A percentile compares a stretch with the other conserved stretches of the same genome.
These are phyloP conservation scores for Petrocephalus microphthalmus DNA, from an alignment of 2,113 vertebrate species.

Conservation along the genomic window DNA sequence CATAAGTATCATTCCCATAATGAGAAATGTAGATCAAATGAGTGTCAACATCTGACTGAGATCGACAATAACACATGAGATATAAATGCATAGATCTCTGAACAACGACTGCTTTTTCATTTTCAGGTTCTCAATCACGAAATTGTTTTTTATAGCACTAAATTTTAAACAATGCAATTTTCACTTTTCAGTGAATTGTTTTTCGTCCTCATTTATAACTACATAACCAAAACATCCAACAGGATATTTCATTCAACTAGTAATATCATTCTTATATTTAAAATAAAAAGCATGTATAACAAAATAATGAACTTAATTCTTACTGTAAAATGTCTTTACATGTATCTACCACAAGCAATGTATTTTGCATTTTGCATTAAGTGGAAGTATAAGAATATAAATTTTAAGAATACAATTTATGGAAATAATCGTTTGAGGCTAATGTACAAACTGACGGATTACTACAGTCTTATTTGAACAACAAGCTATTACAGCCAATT, in stretches of 20 bases:
- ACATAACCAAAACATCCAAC: background rate
- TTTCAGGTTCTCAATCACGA: background rate
- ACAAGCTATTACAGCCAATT: background rate
- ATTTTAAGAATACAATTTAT: background rate
- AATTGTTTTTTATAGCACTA: background rate
- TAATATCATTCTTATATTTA: background rate
- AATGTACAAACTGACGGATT: background rate
- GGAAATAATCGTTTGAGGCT: background rate
- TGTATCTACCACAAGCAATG: background rate
- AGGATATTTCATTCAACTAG: background rate
- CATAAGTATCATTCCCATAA: background rate
- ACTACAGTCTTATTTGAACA: background rate
- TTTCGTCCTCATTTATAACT: background rate
- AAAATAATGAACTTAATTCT: background rate
- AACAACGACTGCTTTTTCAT: background rate
- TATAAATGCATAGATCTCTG: background rate
- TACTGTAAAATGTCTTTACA: background rate
- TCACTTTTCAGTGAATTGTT: background rate
- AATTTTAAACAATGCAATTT: background rate
- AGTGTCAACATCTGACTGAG: background rate
- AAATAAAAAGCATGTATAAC: background rate
- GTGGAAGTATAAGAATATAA: background rate
- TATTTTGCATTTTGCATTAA: background rate
- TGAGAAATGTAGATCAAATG: background rate
- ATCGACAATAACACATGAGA: background rate